phyloP scores from a whole-genome alignment of 2,888 invertebrate genomes.

The Macrosiphum euphorbiae region DNA sequence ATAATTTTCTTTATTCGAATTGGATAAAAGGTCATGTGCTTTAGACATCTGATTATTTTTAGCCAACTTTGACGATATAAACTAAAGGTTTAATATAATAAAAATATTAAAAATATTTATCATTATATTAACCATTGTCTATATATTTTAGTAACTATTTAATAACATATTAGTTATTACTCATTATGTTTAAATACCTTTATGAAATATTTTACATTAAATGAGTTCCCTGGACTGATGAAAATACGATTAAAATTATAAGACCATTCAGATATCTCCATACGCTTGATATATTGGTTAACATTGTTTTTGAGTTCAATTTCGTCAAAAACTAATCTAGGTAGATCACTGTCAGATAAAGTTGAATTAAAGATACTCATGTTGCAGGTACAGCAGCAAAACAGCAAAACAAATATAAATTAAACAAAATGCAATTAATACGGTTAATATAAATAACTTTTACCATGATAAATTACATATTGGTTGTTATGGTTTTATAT shows the following conservation, averaged over 20 bases:
- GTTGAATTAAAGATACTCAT: constrained; percentile 27
- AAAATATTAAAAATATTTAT: not conserved
- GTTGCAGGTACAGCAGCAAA: not conserved
- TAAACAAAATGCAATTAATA: not conserved
- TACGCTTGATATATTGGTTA: not conserved
- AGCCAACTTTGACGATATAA: not conserved
- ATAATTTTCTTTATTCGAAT: not conserved
- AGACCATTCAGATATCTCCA: not conserved
- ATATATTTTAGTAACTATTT: not conserved
- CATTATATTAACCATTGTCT: not conserved
- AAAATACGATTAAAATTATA: constrained; percentile 46
- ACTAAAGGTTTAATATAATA: not conserved
- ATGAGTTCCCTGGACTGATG: constrained; percentile 35
- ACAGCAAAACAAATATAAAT: not conserved
- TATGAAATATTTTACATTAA: constrained; percentile 42
- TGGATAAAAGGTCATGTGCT: not conserved
- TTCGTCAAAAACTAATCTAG: not conserved
- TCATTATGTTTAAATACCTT: constrained; percentile 37
- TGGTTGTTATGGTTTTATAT: not conserved
- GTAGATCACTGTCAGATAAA: not conserved
- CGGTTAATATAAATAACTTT: not conserved
- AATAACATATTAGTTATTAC: not conserved
- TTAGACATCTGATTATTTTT: not conserved
- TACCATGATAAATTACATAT: not conserved
- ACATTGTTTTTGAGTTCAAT: not conserved